Evolutionary conservation across 2,888 invertebrate species (phyloP).

Genomic region (Luffia ferchaultella): DNA sequence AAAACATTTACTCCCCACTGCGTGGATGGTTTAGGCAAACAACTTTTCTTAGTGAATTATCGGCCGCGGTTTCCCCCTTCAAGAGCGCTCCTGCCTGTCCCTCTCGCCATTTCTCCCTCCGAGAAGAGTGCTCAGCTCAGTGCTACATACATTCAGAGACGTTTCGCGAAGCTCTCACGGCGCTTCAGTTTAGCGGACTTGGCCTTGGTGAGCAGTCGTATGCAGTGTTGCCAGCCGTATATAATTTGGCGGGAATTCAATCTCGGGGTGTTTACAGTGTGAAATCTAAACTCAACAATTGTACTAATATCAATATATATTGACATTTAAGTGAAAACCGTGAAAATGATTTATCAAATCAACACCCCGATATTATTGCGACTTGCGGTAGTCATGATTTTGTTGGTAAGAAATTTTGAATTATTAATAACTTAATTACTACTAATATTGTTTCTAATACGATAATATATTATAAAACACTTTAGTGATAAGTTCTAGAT

Average conservation of each 20-base stretch:
- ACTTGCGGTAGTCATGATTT: slow-evolving; percentile 37
- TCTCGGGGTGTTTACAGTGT: slow-evolving; percentile 22
- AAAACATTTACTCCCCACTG: too few relatives aligned
- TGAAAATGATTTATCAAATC: slow-evolving; percentile 26
- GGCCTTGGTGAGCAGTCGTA: slow-evolving; percentile 45
- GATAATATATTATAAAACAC: neutral
- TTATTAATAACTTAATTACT: neutral
- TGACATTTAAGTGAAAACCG: slow-evolving; percentile 37
- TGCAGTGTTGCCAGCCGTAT: slow-evolving; percentile 24
- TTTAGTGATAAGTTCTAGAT: too few relatives aligned
- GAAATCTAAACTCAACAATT: slow-evolving; percentile 18
- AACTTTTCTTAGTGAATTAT: slow-evolving; percentile 65
- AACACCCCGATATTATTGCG: slow-evolving; percentile 30
- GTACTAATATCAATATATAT: slow-evolving; percentile 11
- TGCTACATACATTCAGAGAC: slow-evolving; percentile 58
- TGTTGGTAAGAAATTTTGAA: slow-evolving; percentile 38
- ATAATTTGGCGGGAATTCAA: slow-evolving; percentile 44
- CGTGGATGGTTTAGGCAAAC: slow-evolving; percentile 47
- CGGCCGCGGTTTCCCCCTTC: slow-evolving; percentile 58
- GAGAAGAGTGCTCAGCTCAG: slow-evolving; percentile 51
- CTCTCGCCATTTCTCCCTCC: slow-evolving; percentile 58
- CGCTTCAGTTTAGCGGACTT: slow-evolving; percentile 58
- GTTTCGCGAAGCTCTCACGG: slow-evolving; percentile 59
- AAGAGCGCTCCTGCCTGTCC: slow-evolving; percentile 31
- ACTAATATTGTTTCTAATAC: slow-evolving; percentile 15